These are phyloP conservation scores for Girardinus metallicus DNA, from an alignment of 2,797 vertebrate genomes.

Conservation along the genomic window DNA sequence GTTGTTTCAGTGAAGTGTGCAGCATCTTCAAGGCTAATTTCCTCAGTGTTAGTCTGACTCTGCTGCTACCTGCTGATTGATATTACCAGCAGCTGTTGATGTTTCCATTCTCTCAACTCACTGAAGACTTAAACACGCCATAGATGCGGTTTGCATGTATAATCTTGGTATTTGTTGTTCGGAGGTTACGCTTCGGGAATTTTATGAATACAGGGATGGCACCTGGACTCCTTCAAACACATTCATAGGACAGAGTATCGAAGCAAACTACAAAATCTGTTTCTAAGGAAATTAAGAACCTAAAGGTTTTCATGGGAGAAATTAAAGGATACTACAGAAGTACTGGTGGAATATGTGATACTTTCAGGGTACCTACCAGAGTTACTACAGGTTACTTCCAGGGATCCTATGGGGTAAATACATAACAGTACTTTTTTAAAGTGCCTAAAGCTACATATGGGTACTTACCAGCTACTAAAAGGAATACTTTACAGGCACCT, in stretches of 20 bases:
- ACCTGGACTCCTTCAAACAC: not conserved
- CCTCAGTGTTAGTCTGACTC: not conserved
- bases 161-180: conserved; percentile 3
- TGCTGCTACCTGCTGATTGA: not conserved
- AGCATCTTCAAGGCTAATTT: conserved; percentile 3
- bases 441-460: not conserved
- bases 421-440: not conserved
- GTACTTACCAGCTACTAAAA: not conserved
- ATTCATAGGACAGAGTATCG: not conserved
- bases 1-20: not conserved
- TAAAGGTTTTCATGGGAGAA: not conserved
- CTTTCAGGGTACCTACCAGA: not conserved
- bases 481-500: no score
- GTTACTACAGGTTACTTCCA: not conserved
- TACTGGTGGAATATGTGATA: not conserved
- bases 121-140: not conserved
- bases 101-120: conserved; percentile 1
- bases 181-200: not conserved
- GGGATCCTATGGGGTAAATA: not conserved
- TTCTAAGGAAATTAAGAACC: not conserved
- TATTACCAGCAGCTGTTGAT: conserved; percentile 4
- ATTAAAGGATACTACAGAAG: not conserved
- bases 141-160: conserved; percentile 1
- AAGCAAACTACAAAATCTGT: not conserved
- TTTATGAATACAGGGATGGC: not conserved